These are phyloP conservation scores for Gortyna flavago DNA, from an alignment of 2,888 invertebrate genomes.

Conservation along the genomic window DNA sequence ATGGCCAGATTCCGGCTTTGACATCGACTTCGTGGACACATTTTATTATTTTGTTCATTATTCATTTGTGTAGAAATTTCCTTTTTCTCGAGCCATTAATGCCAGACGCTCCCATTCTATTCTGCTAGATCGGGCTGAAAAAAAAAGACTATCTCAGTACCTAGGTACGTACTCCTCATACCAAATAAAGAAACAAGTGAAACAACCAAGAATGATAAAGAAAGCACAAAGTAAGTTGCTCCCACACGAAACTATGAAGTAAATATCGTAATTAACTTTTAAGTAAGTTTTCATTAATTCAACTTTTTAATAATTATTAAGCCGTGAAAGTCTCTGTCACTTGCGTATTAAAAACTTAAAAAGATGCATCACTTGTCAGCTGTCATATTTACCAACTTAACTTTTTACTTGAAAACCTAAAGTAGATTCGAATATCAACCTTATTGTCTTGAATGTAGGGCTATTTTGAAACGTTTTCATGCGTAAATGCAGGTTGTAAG, in stretches of 20 bases:
- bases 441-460: neutral
- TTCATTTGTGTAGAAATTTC: too few relatives aligned
- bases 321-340: slow-evolving; percentile 58
- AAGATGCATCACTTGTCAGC: slow-evolving; percentile 64
- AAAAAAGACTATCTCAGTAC: neutral
- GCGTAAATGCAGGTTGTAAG: slow-evolving; percentile 49
- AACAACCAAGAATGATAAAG: neutral
- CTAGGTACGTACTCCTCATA: neutral
- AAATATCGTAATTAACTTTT: slow-evolving; percentile 35
- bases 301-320: slow-evolving; percentile 49
- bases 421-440: slow-evolving; percentile 18
- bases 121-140: too few relatives aligned
- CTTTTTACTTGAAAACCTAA: neutral
- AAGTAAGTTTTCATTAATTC: slow-evolving; percentile 50
- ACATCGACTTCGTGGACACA: too few relatives aligned
- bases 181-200: neutral
- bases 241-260: slow-evolving; percentile 24
- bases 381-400: slow-evolving; percentile 50
- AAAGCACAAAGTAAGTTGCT: slow-evolving; percentile 13
- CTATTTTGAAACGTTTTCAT: slow-evolving; percentile 5
- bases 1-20: too few relatives aligned
- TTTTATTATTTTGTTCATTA: too few relatives aligned
- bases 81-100: too few relatives aligned
- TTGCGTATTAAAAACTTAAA: slow-evolving; percentile 29
- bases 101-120: neutral